Evolutionary conservation across 2,888 invertebrate genomes (phyloP), one percentile per base, ranked within the genome.

Genomic region (Microctonus brassicae): DNA sequence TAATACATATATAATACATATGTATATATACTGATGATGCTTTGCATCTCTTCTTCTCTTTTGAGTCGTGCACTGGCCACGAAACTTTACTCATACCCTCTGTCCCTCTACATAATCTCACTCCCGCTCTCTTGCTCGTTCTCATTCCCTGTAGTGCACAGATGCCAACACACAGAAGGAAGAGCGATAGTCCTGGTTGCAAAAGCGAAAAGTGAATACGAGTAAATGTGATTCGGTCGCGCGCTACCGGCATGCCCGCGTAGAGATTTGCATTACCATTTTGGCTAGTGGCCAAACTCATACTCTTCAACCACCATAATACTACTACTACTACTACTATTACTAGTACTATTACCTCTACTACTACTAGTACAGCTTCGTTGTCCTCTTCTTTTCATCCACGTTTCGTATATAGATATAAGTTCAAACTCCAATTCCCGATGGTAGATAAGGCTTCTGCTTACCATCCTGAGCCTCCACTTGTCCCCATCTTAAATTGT

Each of bases 241-340:
- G 76, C 66, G 72, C 72, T 75, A 76, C 77, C 75, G 68, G 67
- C 68, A 69, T 69, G 73, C 72, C 70, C 73, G 75, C 73, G 65
- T 73, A 75, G 78, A 64, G 73, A 58, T 68, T 80, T 78, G 80
- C 83, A 84, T 84, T 83, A 84, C 83, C 82, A 82, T 84, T 84
- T 84, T 84, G 84, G 84, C 82, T 53, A 62, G 5, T 36, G 60
- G 83, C 84, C 84, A 84, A 75, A 72, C 53, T 42, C 63, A 26
- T 73, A 65, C 77, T 55, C 70, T 66, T 55, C 9, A 13, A 36
- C 42, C 47, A 29, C 57, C 13, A 57, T 33, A 39, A 5, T 17
- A 17, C 47, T 17, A 47, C 47, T 7, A n/a, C 47, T n/a, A n/a
- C n/a, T n/a, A n/a, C 47, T 7, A n/a, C 47, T n/a, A n/a, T n/a